Evolutionary conservation across 2,888 invertebrate species (phyloP).

Genomic region (Tinea trinotella): DNA sequence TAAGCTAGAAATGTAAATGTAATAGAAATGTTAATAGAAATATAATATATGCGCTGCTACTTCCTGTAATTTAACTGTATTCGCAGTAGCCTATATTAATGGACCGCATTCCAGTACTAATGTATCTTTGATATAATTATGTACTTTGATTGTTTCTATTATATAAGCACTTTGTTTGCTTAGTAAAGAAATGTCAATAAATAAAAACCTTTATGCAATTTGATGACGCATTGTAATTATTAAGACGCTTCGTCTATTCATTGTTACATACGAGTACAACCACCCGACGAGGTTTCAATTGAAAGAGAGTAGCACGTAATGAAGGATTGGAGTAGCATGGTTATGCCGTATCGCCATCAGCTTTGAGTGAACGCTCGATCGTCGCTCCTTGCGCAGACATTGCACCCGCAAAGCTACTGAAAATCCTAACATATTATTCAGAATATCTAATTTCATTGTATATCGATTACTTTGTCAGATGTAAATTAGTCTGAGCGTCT

Average conservation of each 20-base stretch:
- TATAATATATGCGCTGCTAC: no score
- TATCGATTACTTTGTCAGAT: neutral
- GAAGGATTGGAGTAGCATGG: constrained; percentile 1
- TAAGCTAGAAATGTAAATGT: no score
- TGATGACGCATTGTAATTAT: neutral
- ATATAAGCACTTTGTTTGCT: no score
- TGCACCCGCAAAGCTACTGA: neutral
- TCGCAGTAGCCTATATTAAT: no score
- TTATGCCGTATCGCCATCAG: constrained; percentile 17
- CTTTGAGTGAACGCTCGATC: neutral
- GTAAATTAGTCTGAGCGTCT: neutral
- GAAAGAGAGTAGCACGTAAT: neutral
- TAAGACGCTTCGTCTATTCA: neutral
- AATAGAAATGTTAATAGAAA: no score
- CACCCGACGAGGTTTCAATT: neutral
- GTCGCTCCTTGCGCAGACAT: constrained; percentile 5
- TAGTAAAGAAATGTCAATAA: no score
- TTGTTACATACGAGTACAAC: neutral
- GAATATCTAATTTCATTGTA: constrained; percentile 4
- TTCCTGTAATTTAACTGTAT: no score
- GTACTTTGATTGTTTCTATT: no score
- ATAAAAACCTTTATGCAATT: no score
- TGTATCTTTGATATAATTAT: no score
- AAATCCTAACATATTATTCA: constrained; percentile 6
- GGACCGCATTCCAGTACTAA: no score